These are phyloP conservation scores for Pseudopipra pipra DNA, from an alignment of 2,113 vertebrate species.

Conservation along the genomic window DNA sequence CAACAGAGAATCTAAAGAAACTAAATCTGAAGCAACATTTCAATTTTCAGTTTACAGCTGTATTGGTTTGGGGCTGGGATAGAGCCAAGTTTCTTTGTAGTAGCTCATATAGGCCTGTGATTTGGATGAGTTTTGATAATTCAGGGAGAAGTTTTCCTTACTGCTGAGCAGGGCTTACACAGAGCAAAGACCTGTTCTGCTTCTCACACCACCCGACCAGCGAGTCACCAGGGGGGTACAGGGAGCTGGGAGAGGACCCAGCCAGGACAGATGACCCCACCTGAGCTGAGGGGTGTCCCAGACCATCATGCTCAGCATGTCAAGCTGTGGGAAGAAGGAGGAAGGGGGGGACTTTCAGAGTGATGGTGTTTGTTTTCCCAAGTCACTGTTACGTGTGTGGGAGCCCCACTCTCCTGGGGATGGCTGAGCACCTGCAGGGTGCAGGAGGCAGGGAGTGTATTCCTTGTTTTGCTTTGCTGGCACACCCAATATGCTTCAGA, in stretches of 20 bases:
- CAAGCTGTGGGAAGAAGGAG: neutral
- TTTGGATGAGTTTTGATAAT: neutral
- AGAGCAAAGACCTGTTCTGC: neutral
- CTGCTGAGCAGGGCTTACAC: neutral
- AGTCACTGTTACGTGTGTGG: fast-evolving
- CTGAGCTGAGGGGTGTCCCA: neutral
- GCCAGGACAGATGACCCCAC: neutral
- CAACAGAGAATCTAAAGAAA: neutral
- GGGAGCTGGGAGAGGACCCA: neutral
- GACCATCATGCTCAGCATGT: neutral
- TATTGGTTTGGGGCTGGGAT: neutral
- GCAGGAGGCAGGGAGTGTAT: neutral
- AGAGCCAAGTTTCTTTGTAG: neutral
- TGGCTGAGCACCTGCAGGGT: neutral
- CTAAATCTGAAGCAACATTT: neutral
- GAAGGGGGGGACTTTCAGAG: fast-evolving
- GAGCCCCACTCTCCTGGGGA: neutral
- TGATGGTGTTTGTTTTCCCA: fast-evolving
- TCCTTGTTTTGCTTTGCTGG: neutral
- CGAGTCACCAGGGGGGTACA: fast-evolving
- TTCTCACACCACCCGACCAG: neutral
- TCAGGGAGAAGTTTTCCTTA: neutral
- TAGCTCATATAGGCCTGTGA: neutral
- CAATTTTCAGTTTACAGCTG: neutral
- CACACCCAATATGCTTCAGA: fast-evolving